phyloP scores from a whole-genome alignment of 2,113 vertebrate species.

The Dolichallabes microphthalmus region DNA sequence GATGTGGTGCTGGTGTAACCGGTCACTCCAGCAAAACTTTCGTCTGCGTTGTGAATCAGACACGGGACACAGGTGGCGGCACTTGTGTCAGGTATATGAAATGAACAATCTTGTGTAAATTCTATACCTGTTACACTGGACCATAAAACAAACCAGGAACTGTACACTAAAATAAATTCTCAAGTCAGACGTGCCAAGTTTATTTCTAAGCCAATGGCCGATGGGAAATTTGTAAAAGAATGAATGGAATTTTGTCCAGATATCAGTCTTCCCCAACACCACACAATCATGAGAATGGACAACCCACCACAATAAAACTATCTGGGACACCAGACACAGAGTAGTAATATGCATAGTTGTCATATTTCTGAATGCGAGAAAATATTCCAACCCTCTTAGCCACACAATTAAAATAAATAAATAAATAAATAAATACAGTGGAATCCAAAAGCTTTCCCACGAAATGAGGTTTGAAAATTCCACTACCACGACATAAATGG shows the following conservation, averaged over 20 bases:
- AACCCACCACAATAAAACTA: conserved; percentile 59
- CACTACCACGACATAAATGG: neutral
- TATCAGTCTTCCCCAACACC: conserved; percentile 15
- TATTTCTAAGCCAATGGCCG: neutral
- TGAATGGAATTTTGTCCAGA: conserved; percentile 40
- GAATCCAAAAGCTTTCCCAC: neutral
- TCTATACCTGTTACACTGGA: too few relatives aligned
- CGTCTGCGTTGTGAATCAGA: too few relatives aligned
- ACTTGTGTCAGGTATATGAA: too few relatives aligned
- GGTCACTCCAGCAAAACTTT: too few relatives aligned
- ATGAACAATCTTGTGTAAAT: too few relatives aligned
- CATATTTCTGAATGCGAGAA: conserved; percentile 38
- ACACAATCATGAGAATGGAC: conserved; percentile 59
- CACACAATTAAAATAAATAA: neutral
- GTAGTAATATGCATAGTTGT: conserved; percentile 56
- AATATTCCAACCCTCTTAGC: conserved; percentile 10
- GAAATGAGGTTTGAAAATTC: neutral
- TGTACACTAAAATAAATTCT: neutral
- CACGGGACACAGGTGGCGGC: too few relatives aligned
- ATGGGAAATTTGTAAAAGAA: conserved; percentile 20
- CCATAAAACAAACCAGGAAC: neutral
- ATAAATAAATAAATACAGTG: neutral
- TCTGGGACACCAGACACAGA: conserved; percentile 53
- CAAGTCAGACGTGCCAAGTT: neutral
- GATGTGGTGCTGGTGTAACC: neutral